Evolutionary conservation across 92 coral and sea anemone species (phyloP).

Genomic region (Pocillopora grandis): DNA sequence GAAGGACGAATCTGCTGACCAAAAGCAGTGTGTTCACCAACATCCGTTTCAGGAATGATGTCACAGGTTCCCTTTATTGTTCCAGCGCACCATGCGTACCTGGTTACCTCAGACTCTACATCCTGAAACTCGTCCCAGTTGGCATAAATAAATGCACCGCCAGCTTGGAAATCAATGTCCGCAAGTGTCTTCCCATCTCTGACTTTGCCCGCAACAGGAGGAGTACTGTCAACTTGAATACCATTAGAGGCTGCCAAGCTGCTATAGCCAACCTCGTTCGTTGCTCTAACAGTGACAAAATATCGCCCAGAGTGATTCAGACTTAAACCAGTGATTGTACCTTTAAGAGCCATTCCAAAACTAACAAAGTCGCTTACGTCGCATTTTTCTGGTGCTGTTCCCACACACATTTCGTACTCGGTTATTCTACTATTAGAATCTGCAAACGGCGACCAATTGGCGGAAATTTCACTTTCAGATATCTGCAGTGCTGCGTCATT

Average conservation of each 20-base stretch:
- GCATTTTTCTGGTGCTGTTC: constrained; percentile 70
- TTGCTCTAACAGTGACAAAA: constrained; percentile 74
- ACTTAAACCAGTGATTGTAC: constrained; percentile 62
- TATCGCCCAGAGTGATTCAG: constrained; percentile 71
- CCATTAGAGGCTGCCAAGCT: constrained; percentile 76
- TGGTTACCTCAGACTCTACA: constrained; percentile 74
- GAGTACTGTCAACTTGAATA: constrained; percentile 76
- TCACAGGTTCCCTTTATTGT: constrained; percentile 81
- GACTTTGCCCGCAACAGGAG: constrained; percentile 72
- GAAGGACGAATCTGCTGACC: constrained; percentile 76
- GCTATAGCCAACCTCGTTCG: constrained; percentile 80
- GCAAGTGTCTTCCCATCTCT: constrained; percentile 70
- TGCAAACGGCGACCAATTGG: constrained; percentile 87
- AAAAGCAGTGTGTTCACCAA: constrained; percentile 51
- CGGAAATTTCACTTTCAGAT: constrained; percentile 71
- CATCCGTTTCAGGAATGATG: constrained; percentile 63
- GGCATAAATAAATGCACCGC: constrained; percentile 72
- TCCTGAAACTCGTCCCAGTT: constrained; percentile 93
- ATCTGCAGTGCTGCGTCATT: constrained; percentile 72
- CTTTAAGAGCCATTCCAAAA: constrained; percentile 50
- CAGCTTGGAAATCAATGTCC: constrained; percentile 75
- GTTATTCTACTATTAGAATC: constrained; percentile 71
- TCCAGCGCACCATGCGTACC: constrained; percentile 90
- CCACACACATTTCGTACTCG: constrained; percentile 84
- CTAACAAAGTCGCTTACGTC: constrained; percentile 61